These are phyloP conservation scores for Dyspetes luteomarginatus DNA, from an alignment of 2,888 invertebrate genomes.

Conservation along the genomic window DNA sequence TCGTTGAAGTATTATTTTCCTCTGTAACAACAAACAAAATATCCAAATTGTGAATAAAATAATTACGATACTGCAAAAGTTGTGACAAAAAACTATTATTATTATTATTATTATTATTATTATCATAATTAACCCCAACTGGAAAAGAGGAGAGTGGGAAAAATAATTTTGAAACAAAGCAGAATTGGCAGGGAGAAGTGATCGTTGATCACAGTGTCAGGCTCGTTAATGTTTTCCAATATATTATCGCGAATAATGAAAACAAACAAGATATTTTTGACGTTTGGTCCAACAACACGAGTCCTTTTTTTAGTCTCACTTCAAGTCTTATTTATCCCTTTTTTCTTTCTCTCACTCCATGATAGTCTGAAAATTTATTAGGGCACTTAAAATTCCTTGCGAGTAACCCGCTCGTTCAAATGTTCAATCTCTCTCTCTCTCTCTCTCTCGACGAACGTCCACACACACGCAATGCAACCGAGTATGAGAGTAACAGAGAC, in stretches of 20 bases:
- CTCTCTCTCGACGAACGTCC: slow-evolving; percentile 17
- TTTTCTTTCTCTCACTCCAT: neutral
- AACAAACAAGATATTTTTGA: no score
- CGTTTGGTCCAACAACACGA: no score
- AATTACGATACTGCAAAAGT: neutral
- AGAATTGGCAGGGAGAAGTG: no score
- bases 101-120: no score
- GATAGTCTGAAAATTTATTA: slow-evolving; percentile 34
- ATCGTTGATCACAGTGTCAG: no score
- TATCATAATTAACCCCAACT: no score
- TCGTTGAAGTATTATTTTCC: slow-evolving; percentile 78
- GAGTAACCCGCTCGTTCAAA: slow-evolving; percentile 35
- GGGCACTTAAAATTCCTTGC: slow-evolving; percentile 47
- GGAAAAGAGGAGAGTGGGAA: no score
- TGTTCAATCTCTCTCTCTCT: slow-evolving; percentile 13
- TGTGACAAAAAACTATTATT: neutral
- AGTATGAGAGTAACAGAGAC: slow-evolving; percentile 4
- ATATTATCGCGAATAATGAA: no score
- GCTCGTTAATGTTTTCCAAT: no score
- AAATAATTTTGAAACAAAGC: no score
- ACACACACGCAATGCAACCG: neutral
- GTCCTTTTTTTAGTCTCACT: neutral
- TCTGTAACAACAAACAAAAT: slow-evolving; percentile 69
- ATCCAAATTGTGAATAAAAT: neutral
- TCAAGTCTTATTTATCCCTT: slow-evolving; percentile 5